Evolutionary conservation across 2,797 vertebrate genomes (phyloP).

Genomic region (Onychomys torridus): DNA sequence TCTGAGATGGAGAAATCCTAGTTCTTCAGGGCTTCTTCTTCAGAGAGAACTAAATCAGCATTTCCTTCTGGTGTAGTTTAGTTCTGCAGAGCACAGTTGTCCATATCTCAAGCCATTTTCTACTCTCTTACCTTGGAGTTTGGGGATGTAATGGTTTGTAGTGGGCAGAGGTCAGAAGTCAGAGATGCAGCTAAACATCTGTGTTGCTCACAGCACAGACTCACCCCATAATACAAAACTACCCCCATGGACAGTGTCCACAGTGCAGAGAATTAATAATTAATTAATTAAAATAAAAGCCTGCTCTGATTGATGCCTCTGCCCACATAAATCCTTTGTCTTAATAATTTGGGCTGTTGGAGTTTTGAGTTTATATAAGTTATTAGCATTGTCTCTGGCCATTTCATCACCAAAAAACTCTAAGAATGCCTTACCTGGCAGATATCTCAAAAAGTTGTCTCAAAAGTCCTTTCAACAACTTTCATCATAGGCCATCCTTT

Average conservation of each 20-base stretch:
- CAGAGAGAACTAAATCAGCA: not conserved
- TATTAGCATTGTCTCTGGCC: not conserved
- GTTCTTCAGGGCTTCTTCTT: not conserved
- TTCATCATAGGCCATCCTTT: slow-evolving; percentile 35
- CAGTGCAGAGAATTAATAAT: not conserved
- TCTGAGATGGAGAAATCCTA: not conserved
- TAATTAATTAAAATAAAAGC: not conserved
- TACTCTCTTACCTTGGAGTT: not conserved
- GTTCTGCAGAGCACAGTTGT: not conserved
- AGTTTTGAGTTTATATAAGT: not conserved
- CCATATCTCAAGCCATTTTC: not conserved
- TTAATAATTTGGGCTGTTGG: not conserved
- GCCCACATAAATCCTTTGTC: not conserved
- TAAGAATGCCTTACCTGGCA: not conserved
- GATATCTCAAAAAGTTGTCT: not conserved
- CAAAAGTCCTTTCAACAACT: slow-evolving; percentile 33
- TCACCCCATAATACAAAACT: not conserved
- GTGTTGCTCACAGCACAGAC: not conserved
- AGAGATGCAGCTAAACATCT: not conserved
- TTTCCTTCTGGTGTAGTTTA: not conserved
- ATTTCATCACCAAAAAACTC: not conserved
- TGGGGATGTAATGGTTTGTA: not conserved
- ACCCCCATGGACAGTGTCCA: not conserved
- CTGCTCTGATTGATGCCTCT: not conserved
- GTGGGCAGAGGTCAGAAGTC: not conserved